Evolutionary conservation across 2,888 invertebrate genomes (phyloP).

Genomic region (Agrotis clavis): DNA sequence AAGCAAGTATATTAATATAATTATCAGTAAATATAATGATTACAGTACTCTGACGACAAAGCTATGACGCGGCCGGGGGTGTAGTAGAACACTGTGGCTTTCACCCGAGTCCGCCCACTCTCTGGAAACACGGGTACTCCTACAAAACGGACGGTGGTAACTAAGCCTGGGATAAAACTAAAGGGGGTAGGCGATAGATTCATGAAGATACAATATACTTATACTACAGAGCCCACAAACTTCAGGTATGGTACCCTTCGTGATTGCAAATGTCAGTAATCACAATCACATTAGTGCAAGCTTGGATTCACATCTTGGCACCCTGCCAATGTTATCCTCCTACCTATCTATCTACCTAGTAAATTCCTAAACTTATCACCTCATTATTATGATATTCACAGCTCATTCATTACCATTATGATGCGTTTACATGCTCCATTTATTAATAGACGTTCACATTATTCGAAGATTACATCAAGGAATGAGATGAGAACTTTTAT

Average conservation of each 20-base stretch:
- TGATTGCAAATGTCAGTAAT: conserved; percentile 33
- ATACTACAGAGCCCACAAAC: conserved; percentile 9
- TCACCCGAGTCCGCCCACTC: conserved; percentile 31
- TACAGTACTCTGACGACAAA: too few species aligned
- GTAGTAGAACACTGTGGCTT: conserved; percentile 9
- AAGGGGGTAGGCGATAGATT: conserved; percentile 39
- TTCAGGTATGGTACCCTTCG: conserved; percentile 1
- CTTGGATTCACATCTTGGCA: conserved; percentile 40
- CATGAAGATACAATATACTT: conserved; percentile 52
- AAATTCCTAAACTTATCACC: conserved; percentile 28
- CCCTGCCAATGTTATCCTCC: conserved; percentile 28
- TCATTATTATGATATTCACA: conserved; percentile 43
- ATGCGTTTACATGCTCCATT: conserved; percentile 15
- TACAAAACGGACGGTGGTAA: conserved; percentile 38
- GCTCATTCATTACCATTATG: conserved; percentile 18
- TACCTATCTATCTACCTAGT: not conserved
- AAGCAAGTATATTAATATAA: too few species aligned
- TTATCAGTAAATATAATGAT: too few species aligned
- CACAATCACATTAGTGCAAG: conserved; percentile 44
- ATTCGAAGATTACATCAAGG: conserved; percentile 1
- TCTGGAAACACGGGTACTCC: conserved; percentile 5
- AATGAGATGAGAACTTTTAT: not conserved
- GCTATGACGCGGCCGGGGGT: not conserved
- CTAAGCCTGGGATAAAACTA: conserved; percentile 50
- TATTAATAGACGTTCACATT: conserved; percentile 5